Conservation (phyloP, 1,140 invertebrate genomes). For the Drosophila sulfurigaster region DNA sequence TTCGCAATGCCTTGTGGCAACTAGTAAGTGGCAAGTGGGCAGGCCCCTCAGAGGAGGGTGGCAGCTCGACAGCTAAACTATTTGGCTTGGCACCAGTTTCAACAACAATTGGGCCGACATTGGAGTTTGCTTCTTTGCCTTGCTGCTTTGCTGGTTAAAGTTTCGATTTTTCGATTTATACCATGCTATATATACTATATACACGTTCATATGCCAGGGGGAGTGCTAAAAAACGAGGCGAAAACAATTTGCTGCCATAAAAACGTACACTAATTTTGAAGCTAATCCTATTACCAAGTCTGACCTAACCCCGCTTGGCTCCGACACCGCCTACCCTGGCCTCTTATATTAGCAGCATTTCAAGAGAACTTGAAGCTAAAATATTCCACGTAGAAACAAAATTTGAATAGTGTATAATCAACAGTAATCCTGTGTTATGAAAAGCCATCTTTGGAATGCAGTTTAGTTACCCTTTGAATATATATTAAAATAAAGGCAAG, state of each 20-base stretch:
- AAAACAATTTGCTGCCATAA: constrained; percentile 35
- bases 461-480: background rate
- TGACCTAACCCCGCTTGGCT: background rate
- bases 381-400: background rate
- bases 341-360: constrained; percentile 9
- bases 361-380: background rate
- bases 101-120: constrained; percentile 70
- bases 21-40: background rate
- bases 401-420: constrained; percentile 22
- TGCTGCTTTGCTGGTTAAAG: constrained; percentile 41
- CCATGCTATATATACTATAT: constrained; percentile 7
- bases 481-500: too few species aligned
- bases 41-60: background rate
- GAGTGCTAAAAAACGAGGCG: constrained; percentile 14
- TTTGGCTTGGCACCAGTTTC: constrained; percentile 58
- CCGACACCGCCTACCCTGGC: constrained; percentile 17
- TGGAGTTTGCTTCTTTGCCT: constrained; percentile 42
- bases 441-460: background rate
- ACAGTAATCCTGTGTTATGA: background rate
- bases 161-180: constrained; percentile 62
- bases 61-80: constrained; percentile 26
- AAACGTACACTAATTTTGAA: constrained; percentile 30
- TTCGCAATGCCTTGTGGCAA: background rate
- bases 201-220: constrained; percentile 4
- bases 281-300: constrained; percentile 21